A percentile compares a stretch with the other conserved stretches of the same genome.
phyloP scores from a whole-genome alignment of 2,888 invertebrate genomes.

The Cataglyphis rosenhaueri region DNA sequence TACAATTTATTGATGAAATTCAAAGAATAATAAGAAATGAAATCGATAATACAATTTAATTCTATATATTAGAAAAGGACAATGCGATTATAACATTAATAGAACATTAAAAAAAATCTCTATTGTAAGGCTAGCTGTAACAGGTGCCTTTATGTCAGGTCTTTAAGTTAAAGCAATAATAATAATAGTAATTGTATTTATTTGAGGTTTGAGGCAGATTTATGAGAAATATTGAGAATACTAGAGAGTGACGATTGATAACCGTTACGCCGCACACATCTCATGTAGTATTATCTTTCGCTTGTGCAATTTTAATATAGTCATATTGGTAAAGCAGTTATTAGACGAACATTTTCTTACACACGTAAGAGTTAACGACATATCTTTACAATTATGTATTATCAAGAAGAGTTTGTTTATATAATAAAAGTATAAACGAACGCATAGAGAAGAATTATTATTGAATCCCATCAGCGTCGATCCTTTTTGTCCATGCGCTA shows the following conservation, averaged over 20 bases:
- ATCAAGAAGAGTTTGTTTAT: constrained; percentile 65
- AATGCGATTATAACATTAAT: constrained; percentile 21
- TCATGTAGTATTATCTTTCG: constrained; percentile 1
- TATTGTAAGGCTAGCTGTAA: constrained; percentile 38
- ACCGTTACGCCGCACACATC: background rate
- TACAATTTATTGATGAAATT: constrained; percentile 14
- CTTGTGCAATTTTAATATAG: constrained; percentile 46
- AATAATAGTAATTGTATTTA: constrained; percentile 18
- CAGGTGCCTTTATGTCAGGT: constrained; percentile 30
- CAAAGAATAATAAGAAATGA: constrained; percentile 1
- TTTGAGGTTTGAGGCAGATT: constrained; percentile 23
- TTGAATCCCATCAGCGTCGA: constrained; percentile 8
- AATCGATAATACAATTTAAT: constrained; percentile 14
- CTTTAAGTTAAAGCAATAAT: constrained; percentile 37
- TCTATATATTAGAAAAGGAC: constrained; percentile 10
- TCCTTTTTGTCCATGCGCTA: background rate
- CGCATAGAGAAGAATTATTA: background rate
- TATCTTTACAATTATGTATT: constrained; percentile 54
- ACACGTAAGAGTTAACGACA: constrained; percentile 40
- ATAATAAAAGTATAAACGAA: constrained; percentile 68
- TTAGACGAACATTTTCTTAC: constrained; percentile 44
- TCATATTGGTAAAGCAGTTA: constrained; percentile 14
- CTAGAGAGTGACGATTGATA: constrained; percentile 5
- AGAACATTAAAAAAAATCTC: constrained; percentile 11
- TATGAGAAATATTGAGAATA: constrained; percentile 1